A percentile compares a stretch with the other conserved stretches of the same genome.
phyloP scores from a whole-genome alignment of 2,888 invertebrate species.

The Scaptomyza tumidula region DNA sequence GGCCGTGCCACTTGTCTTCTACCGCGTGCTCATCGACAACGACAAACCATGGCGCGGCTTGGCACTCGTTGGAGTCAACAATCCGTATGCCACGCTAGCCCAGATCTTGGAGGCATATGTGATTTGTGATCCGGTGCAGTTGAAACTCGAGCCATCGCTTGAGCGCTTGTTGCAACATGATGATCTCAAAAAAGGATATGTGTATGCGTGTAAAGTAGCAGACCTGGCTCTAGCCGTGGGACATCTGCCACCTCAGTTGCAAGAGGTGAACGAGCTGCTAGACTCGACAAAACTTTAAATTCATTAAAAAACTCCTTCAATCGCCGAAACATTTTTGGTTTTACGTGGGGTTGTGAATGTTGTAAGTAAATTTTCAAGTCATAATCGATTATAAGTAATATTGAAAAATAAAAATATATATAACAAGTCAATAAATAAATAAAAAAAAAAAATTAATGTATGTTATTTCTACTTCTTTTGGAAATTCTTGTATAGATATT shows the following conservation, averaged over 20 bases:
- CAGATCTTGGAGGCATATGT: slow-evolving; percentile 69
- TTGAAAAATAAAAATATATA: not conserved
- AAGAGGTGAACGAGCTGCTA: slow-evolving; percentile 61
- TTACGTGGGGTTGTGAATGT: not conserved
- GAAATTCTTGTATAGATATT: too few species aligned
- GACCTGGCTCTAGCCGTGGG: slow-evolving; percentile 68
- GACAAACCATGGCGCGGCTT: slow-evolving; percentile 82
- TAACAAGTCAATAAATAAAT: too few species aligned
- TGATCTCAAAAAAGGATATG: slow-evolving; percentile 71
- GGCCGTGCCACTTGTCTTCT: slow-evolving; percentile 86
- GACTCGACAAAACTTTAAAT: not conserved
- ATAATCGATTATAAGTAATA: not conserved
- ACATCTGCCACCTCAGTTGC: slow-evolving; percentile 63
- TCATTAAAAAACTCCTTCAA: not conserved
- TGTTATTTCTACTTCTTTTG: too few species aligned
- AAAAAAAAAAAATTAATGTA: too few species aligned
- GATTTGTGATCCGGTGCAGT: slow-evolving; percentile 73
- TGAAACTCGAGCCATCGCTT: slow-evolving; percentile 60
- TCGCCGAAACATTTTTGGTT: not conserved
- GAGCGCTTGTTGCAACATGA: slow-evolving; percentile 64
- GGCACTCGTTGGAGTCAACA: slow-evolving; percentile 85
- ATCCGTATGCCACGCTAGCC: slow-evolving; percentile 78
- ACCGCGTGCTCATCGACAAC: slow-evolving; percentile 86
- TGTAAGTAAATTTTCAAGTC: not conserved
- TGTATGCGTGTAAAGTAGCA: slow-evolving; percentile 77